Percentiles rank a stretch among this genome's conserved stretches.
Conservation (phyloP, 1,140 invertebrate genomes). For the Ceratina japonica region DNA sequence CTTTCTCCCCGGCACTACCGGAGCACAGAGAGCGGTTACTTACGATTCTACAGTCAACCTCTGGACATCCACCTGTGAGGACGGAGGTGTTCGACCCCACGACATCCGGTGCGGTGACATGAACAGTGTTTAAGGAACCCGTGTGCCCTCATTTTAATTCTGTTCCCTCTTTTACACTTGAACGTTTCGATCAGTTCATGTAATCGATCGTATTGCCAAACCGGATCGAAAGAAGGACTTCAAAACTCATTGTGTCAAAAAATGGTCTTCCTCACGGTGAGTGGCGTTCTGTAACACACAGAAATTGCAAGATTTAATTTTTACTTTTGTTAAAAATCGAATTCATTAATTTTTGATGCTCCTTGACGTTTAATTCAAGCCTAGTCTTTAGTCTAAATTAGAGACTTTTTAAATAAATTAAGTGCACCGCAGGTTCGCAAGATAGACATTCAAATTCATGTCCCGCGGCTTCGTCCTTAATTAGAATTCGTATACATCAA, state of each 20-base stretch:
- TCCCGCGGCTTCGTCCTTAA: neutral
- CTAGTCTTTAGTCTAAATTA: neutral
- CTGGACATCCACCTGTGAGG: slow-evolving; percentile 78
- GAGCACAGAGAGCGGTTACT: slow-evolving; percentile 74
- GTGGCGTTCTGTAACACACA: slow-evolving; percentile 23
- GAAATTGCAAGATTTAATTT: slow-evolving; percentile 6
- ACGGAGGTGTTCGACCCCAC: slow-evolving; percentile 77
- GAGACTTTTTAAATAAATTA: neutral
- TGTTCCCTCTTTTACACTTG: neutral
- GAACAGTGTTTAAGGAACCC: slow-evolving; percentile 69
- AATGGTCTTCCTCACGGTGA: slow-evolving; percentile 56
- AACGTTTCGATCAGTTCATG: slow-evolving; percentile 50
- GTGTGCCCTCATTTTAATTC: slow-evolving; percentile 61
- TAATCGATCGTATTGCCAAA: slow-evolving; percentile 43
- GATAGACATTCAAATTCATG: neutral
- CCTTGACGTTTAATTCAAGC: too few relatives aligned
- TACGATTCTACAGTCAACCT: slow-evolving; percentile 79
- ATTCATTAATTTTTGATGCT: neutral
- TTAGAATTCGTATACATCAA: neutral
- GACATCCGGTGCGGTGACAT: slow-evolving; percentile 77
- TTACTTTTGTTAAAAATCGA: neutral
- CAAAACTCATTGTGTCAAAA: slow-evolving; percentile 19
- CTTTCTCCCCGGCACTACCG: slow-evolving; percentile 53
- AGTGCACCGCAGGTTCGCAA: too few relatives aligned
- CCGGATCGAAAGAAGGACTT: slow-evolving; percentile 49